Base-by-base conservation (phyloP, 2,113 vertebrate species). In the Carassius carassius region DNA sequence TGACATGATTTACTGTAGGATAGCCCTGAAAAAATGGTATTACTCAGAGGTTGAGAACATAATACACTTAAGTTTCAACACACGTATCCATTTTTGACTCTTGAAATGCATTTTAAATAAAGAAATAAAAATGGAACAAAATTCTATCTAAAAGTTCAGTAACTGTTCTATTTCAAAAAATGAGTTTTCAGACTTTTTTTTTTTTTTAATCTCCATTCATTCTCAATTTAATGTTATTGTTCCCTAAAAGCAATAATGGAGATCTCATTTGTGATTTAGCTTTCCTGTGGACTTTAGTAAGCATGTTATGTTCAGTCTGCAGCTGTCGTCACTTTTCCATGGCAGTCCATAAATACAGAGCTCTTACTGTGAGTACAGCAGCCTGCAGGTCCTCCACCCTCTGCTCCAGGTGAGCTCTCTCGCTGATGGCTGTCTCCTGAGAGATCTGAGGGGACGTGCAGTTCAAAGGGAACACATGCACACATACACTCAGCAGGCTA, bases 351-450 rank as follows among this genome's bases (percentile, higher is more conserved):
- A 56, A 56, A 56, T 29, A 32, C 32, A 63, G 47, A 77, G 75
- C 44, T 70, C 90, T 95, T 94, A 95, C 95, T 0, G 92, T 94
- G 87, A 93, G 89, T 88, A 95, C 70, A 84, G 92, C 88, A 80
- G 86, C 90, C 92, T 96, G 93, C 86, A 96, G 89, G 65, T 96
- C 95, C 83, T 97, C 95, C 89, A 94, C 91, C 79, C 91, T 94
- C 88, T 96, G 94, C 91, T 96, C 93, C 91, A 95, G 91, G 86
- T 94, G 93, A 87, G 94, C 94, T 80, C 93, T 93, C 90, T 96
- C 95, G 86, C 93, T 95, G 90, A 96, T 95, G 0, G 84, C 90
- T 69, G 92, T 94, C 84, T 96, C 95, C 78, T 95, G 94, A 78
- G 93, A 95, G 93, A 97, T 96, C 95, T 96, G 86, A 92, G 90